phyloP scores from a whole-genome alignment of 2,113 vertebrate species.

The Zeus faber region DNA sequence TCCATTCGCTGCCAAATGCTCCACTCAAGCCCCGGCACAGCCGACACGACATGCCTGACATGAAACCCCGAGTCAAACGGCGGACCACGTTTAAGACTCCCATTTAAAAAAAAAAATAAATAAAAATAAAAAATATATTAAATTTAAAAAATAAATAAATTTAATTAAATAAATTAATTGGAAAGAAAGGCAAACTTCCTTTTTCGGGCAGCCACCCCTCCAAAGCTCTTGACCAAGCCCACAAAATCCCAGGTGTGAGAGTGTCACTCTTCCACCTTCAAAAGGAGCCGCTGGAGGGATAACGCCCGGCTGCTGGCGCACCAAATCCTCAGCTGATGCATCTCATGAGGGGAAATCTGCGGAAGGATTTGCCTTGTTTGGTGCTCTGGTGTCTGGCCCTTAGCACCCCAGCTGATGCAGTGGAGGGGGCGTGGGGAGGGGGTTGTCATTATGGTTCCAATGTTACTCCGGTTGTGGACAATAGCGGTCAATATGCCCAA shows the following conservation, averaged over 20 bases:
- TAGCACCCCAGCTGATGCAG: slow-evolving; percentile 8
- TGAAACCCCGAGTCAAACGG: slow-evolving; percentile 31
- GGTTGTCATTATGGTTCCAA: background rate
- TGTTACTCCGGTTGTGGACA: slow-evolving; percentile 11
- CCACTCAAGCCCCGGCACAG: too few relatives aligned
- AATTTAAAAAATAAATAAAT: too few relatives aligned
- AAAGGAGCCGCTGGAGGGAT: slow-evolving; percentile 50
- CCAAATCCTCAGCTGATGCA: slow-evolving; percentile 56
- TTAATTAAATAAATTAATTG: too few relatives aligned
- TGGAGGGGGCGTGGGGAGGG: too few relatives aligned
- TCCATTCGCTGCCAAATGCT: too few relatives aligned
- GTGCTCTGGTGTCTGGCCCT: slow-evolving; percentile 39
- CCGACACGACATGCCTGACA: too few relatives aligned
- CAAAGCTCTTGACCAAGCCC: slow-evolving; percentile 21
- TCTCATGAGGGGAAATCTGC: slow-evolving; percentile 60
- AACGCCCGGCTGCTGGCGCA: slow-evolving; percentile 52
- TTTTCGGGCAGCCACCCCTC: slow-evolving; percentile 40
- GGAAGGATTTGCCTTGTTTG: slow-evolving; percentile 56
- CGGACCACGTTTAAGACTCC: slow-evolving; percentile 24
- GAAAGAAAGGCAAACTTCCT: slow-evolving; percentile 33
- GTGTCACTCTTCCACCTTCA: slow-evolving; percentile 53
- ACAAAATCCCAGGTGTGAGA: slow-evolving; percentile 45
- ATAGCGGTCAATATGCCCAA: slow-evolving; percentile 25
- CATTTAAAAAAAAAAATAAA: too few relatives aligned
- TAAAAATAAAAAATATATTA: too few relatives aligned